Evolutionary conservation across 1,140 invertebrate genomes (phyloP).

Genomic region (Magallana gigas): DNA sequence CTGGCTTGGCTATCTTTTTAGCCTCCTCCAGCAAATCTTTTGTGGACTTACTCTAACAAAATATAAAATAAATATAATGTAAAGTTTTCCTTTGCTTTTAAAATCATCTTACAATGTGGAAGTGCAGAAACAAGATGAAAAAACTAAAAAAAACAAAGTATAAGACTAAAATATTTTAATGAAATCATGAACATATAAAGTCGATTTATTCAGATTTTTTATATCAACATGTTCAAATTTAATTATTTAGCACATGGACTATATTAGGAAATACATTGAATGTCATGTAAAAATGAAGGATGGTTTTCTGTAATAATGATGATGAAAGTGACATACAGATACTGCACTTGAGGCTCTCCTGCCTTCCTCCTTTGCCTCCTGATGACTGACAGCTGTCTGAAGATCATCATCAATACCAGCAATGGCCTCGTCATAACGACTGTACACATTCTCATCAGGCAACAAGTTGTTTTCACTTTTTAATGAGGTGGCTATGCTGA

Average conservation of each 20-base stretch:
- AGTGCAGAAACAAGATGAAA: no score
- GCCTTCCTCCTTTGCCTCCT: conserved; percentile 1
- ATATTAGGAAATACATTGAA: no score
- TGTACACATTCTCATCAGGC: conserved; percentile 64
- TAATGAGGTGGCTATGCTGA: conserved; percentile 64
- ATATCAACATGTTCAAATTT: no score
- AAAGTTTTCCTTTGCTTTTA: no score
- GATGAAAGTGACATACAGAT: conserved; percentile 19
- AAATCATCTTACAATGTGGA: no score
- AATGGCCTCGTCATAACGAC: conserved; percentile 65
- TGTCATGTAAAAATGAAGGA: no score
- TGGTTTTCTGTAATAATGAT: no score
- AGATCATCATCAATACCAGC: conserved; percentile 58
- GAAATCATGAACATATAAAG: no score
- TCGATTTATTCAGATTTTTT: no score
- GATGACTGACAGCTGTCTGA: conserved; percentile 57
- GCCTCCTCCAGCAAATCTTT: conserved; percentile 74
- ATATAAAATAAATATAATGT: background rate
- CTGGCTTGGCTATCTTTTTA: conserved; percentile 62
- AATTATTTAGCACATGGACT: no score
- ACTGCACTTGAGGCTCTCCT: conserved; percentile 16
- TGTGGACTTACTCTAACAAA: conserved; percentile 65
- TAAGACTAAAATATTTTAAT: no score
- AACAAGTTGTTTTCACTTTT: conserved; percentile 61
- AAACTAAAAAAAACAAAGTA: no score